Evolutionary conservation across 2,888 invertebrate species (phyloP).

Genomic region (Troides aeacus): DNA sequence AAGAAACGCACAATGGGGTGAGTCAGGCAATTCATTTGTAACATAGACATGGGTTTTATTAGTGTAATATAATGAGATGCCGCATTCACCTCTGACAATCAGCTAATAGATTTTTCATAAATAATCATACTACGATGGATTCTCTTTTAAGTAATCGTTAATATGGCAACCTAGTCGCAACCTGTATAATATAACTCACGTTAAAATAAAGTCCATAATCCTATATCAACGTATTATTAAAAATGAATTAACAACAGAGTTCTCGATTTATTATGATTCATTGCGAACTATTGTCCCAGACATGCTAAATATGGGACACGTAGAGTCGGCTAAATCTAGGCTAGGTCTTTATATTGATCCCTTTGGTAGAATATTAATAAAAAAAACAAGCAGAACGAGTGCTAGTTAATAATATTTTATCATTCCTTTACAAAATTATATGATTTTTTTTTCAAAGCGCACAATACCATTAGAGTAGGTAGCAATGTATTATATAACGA

Average conservation of each 20-base stretch:
- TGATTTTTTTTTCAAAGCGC: background rate
- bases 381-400: background rate
- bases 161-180: conserved; percentile 1
- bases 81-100: conserved; percentile 52
- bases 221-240: background rate
- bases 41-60: conserved; percentile 53
- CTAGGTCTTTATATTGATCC: conserved; percentile 29
- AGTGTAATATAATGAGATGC: conserved; percentile 66
- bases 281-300: conserved; percentile 54
- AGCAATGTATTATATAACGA: conserved; percentile 13
- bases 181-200: background rate
- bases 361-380: conserved; percentile 23
- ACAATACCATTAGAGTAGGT: conserved; percentile 11
- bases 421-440: background rate
- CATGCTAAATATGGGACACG: conserved; percentile 37
- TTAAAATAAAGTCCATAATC: conserved; percentile 20
- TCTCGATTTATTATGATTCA: conserved; percentile 52
- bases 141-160: conserved; percentile 27
- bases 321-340: conserved; percentile 33
- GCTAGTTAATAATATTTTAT: background rate
- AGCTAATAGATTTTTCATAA: conserved; percentile 60
- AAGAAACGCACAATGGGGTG: conserved; percentile 76
- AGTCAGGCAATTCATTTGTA: conserved; percentile 68
- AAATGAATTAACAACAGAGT: conserved; percentile 36
- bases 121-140: conserved; percentile 38